Evolutionary conservation across 1,140 invertebrate species (phyloP), one percentile per base, ranked within the genome.

Genomic region (Lanistes nyassanus): DNA sequence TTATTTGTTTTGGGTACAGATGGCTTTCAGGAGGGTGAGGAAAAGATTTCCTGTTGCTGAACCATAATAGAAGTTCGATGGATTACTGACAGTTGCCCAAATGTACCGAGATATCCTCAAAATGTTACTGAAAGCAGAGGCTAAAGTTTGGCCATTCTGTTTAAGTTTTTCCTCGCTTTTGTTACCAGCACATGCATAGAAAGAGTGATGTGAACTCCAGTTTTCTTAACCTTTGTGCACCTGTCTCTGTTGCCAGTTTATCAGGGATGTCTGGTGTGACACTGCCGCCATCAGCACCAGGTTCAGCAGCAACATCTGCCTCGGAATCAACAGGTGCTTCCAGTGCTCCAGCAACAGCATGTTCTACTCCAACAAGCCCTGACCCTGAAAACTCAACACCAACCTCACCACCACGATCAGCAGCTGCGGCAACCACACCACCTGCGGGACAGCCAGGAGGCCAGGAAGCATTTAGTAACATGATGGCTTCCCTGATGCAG

Each of bases 401-500:
- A 29, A 78, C 87, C 66, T 81, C 74, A n/a, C 58, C 81, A 58
- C 74, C 90, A 70, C 82, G 89, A 65, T 70, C 82, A 65, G 83
- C 86, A 76, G 85, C 86, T 56, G 82, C 89, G 58, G 85, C 83
- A 23, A 75, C 84, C 65, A n/a, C n/a, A n/a, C 75, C 87, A 31
- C 79, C 89, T 47, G 82, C 85, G 65, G 84, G 88, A n/a, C 79
- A 85, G 37, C 76, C 88, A 11, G 68, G 84, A 31, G 82, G 76
- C 81, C 77, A 81, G 90, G 89, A 90, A 77, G 85, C 88, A n/a
- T 89, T 92, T 81, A 90, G 90, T 83, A 91, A 95, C 90, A 95
- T 98, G 88, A 97, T 98, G 95, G 92, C 95, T 79, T 92, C 95
- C 81, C 97, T 98, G 95, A 93, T 98, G 81, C 81, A 83, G 60